Evolutionary conservation across 2,888 invertebrate genomes (phyloP).

Genomic region (Chaetogeoica ovagalla): DNA sequence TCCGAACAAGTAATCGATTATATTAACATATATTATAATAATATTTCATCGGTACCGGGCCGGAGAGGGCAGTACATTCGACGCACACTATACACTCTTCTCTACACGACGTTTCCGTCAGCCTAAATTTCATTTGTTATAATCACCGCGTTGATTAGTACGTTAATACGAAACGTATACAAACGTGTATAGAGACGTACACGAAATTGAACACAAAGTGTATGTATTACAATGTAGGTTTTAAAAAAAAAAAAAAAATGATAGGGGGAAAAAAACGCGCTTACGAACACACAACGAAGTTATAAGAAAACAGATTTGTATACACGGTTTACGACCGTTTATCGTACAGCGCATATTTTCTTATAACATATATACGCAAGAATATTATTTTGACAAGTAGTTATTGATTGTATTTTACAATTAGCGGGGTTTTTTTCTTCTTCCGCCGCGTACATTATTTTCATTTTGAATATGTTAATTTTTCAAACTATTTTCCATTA

Average conservation of each 20-base stretch:
- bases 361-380: too few species aligned
- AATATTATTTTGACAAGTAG: not conserved
- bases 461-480: not conserved
- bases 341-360: not conserved
- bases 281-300: not conserved
- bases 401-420: not conserved
- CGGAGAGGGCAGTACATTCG: too few species aligned
- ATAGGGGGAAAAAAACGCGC: not conserved
- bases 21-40: too few species aligned
- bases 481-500: not conserved
- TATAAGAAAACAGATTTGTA: too few species aligned
- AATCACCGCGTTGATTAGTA: not conserved
- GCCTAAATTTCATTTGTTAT: constrained; percentile 14
- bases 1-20: too few species aligned
- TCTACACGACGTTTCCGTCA: too few species aligned
- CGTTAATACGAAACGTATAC: not conserved
- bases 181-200: not conserved
- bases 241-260: too few species aligned
- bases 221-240: too few species aligned
- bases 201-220: too few species aligned
- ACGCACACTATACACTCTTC: too few species aligned
- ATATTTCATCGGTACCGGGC: too few species aligned
- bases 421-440: not conserved
- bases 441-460: not conserved
- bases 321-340: too few species aligned